phyloP scores from a whole-genome alignment of 92 coral and sea anemone species.

The Umimayanthus chanpuru region DNA sequence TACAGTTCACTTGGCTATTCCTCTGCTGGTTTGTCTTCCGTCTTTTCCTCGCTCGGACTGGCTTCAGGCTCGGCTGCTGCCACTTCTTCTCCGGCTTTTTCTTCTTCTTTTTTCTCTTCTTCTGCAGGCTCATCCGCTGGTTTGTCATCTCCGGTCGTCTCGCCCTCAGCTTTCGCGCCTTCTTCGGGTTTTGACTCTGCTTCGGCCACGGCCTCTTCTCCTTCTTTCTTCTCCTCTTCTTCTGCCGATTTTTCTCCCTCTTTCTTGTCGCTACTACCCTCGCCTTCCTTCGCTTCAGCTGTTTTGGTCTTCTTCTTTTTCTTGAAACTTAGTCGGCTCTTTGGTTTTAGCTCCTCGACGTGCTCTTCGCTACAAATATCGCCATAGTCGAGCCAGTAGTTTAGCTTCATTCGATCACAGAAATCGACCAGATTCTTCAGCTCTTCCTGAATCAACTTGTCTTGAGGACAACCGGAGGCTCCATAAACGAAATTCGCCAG shows the following conservation, averaged over 20 bases:
- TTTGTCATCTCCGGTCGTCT: conserved; percentile 50
- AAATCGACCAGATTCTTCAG: conserved; percentile 82
- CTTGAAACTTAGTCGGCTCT: conserved; percentile 80
- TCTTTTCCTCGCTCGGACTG: conserved; percentile 66
- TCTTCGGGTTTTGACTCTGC: conserved; percentile 51
- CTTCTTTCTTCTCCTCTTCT: conserved; percentile 51
- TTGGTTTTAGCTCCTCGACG: conserved; percentile 86
- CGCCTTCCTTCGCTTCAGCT: conserved; percentile 46
- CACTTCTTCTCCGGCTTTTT: conserved; percentile 44
- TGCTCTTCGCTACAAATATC: conserved; percentile 92
- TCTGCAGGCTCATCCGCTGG: conserved; percentile 46
- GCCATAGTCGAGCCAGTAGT: conserved; percentile 92
- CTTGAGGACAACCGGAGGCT: conserved; percentile 89
- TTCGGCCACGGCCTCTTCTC: conserved; percentile 38
- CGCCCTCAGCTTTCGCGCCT: conserved; percentile 39
- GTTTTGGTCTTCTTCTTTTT: conserved; percentile 78
- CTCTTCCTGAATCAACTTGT: conserved; percentile 81
- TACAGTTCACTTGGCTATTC: conserved; percentile 69
- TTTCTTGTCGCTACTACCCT: conserved; percentile 59
- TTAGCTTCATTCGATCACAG: conserved; percentile 93
- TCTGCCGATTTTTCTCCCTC: conserved; percentile 61
- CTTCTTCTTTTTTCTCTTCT: conserved; percentile 61
- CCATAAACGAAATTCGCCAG: conserved; percentile 89
- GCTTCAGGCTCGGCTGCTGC: conserved; percentile 60
- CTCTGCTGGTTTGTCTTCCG: conserved; percentile 63